Base-by-base conservation (phyloP, 2,113 vertebrate genomes). In the Notiomystis cincta region DNA sequence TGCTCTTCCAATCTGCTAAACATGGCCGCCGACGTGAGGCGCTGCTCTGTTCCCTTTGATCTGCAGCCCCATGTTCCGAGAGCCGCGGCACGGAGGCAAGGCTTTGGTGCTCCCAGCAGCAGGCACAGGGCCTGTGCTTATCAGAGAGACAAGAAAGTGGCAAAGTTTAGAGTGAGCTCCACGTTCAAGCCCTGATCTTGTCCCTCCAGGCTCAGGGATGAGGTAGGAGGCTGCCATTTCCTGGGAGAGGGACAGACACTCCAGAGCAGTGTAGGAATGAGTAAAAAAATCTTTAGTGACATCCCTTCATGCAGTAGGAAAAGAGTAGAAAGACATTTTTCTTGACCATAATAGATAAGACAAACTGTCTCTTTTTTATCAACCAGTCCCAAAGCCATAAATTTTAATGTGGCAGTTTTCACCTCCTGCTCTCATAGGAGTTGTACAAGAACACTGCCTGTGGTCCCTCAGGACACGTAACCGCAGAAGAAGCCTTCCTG, bases 1-100 rank as follows among this genome's bases (percentile, higher is more conserved):
- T 95, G 70, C 94, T 97, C 95, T 91, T 87, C 67, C 95, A 96
- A 84, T 91, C 80, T 94, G 94, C 97, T 97, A 81, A 96, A 97
- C 94, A 40, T 9, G 92, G 93, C 77, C 78, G 92, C 92, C 60
- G 15, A 89, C 91, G 95, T 2, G 64, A 96, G 86, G 93, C 8
- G 0, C 44, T 90, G 70, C 84, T 96, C 85, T 11, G 15, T 37
- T 87, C 73, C 70, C 76, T 96, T 97, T 97, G 96, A 96, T 97
- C 95, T 92, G 70, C 79, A 91, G 80, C 53, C 23, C 54, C 9
- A 3, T 4, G 37, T 75, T 67, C 90, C 2, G 3, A 71, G 80
- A 89, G 66, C 38, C 0, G 2, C 3, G 0, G 78, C 65, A n/a
- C 2, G 3, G 30, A 82, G 66, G 24, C 28, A 82, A 70, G 25